Evolutionary conservation across 1,140 invertebrate genomes (phyloP), one percentile per base, ranked within the genome.

Genomic region (Dendroctonus ponderosae): DNA sequence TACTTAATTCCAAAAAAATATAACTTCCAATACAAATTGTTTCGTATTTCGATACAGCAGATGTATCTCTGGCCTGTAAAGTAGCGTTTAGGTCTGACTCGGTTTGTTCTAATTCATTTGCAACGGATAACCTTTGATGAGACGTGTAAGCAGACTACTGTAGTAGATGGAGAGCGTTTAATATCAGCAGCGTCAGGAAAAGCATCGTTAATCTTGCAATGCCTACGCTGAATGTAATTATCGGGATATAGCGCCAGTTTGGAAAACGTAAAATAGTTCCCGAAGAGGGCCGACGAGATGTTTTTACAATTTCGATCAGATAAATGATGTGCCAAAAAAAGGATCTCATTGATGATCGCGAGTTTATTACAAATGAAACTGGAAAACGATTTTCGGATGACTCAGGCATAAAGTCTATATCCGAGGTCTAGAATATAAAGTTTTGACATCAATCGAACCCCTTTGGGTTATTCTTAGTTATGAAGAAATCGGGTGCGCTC

Each of bases 191-290:
- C 68, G 71, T 71, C 70, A 60, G 70, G 62, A 73, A 69, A 57
- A 44, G 52, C 75, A 76, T 76, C 75, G 72, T 76, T 76, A 76
- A 76, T 76, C 75, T 76, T 76, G 71, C 71, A 70, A 74, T 76
- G 75, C 74, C 75, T 76, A 74, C 71, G 72, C 67, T 75, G 75
- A 76, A 76, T 76, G 75, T 76, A 76, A 76, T 76, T 76, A 76
- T 75, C 71, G 64, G 72, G 62, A 72, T 68, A 62, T 70, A 70
- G 53, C 50, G 61, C 61, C 50, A 42, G 48, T 63, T 54, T 54
- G 41, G 62, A 48, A 65, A 65, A 65, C 62, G 62, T 56, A 53
- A 53, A 65, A 65, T 52, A 65, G 52, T 65, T 65, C n/a, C 43
- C 41, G 53, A 58, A 66, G 41, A 66, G 46, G 50, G 37, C 54